Evolutionary conservation across 2,797 vertebrate species (phyloP), one percentile per base, ranked within the genome.

Genomic region (Tragelaphus eurycerus): DNA sequence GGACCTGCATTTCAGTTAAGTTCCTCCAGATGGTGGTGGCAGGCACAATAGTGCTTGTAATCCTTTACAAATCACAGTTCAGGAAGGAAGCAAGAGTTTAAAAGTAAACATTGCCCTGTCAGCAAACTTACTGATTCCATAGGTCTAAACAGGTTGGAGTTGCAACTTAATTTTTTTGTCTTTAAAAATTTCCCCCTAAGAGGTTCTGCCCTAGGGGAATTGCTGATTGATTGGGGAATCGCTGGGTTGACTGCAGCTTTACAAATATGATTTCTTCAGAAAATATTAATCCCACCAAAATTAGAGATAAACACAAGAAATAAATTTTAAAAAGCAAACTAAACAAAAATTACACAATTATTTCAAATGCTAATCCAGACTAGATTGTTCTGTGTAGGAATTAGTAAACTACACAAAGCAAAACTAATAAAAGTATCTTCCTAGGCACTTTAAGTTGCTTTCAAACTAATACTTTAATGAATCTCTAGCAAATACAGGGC

Each of bases 1-100:
- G 23, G 38, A 64, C 52, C 82, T 96, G 74, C n/a, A 76, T 91
- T 95, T 93, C 94, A 82, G 34, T 50, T 71, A 82, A 60, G 54
- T 90, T 86, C 86, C 86, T 89, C 90, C 79, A 94, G 90, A 95
- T 74, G 90, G 96, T 96, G 71, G 46, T 67, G 89, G 25, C 74
- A 59, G 84, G 38, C 48, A 55, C 2, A 89, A 64, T 48, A 91
- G 79, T 54, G 11, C 54, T 86, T 64, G 48, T 13, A 43, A 27
- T 54, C 38, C 46, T n/a, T 91, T 55, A 9, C 23, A 89, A 85
- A 88, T n/a, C 43, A 43, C 27, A 23, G 52, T 74, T 11, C 67
- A 27, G 67, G 16, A 10, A 23, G 16, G 48, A 19, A 90, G n/a
- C 17, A 74, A 57, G 57, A 59, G 55, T 62, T 79, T 57, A 64